Evolutionary conservation across 1,140 invertebrate genomes (phyloP).

Genomic region (Phortica variegata): DNA sequence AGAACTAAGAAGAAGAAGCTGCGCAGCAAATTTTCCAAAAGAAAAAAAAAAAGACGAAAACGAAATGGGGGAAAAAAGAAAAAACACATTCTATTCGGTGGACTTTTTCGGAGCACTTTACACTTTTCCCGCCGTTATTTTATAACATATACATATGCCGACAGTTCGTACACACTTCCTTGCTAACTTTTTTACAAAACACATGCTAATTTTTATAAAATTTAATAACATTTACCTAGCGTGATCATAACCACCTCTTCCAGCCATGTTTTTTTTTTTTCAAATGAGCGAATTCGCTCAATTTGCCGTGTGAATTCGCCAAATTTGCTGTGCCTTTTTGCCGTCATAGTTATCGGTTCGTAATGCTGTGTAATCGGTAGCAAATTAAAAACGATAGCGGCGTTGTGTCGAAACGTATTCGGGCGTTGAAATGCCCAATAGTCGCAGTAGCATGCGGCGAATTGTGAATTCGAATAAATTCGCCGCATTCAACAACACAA

Average conservation of each 20-base stretch:
- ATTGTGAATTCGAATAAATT: too few relatives aligned
- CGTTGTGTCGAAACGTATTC: too few relatives aligned
- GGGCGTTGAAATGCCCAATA: too few relatives aligned
- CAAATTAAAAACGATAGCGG: too few relatives aligned
- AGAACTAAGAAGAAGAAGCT: too few relatives aligned
- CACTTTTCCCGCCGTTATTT: background rate
- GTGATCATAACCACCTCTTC: conserved; percentile 57
- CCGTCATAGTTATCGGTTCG: too few relatives aligned
- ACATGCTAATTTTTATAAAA: conserved; percentile 40
- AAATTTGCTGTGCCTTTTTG: too few relatives aligned
- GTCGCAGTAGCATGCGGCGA: too few relatives aligned
- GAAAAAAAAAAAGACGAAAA: conserved; percentile 25
- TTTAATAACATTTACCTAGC: conserved; percentile 57
- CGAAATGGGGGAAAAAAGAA: conserved; percentile 31
- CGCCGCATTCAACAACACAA: too few relatives aligned
- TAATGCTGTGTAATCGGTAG: too few relatives aligned
- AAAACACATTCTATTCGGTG: conserved; percentile 39
- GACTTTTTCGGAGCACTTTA: background rate
- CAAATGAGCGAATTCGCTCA: conserved; percentile 54
- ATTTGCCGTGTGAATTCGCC: too few relatives aligned
- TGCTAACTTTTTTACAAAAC: conserved; percentile 42
- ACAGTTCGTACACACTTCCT: conserved; percentile 22
- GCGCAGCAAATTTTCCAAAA: conserved; percentile 31
- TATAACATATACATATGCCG: background rate
- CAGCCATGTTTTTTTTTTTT: conserved; percentile 58